Evolutionary conservation across 2,113 vertebrate species (phyloP).

Genomic region (Cynocephalus volans): DNA sequence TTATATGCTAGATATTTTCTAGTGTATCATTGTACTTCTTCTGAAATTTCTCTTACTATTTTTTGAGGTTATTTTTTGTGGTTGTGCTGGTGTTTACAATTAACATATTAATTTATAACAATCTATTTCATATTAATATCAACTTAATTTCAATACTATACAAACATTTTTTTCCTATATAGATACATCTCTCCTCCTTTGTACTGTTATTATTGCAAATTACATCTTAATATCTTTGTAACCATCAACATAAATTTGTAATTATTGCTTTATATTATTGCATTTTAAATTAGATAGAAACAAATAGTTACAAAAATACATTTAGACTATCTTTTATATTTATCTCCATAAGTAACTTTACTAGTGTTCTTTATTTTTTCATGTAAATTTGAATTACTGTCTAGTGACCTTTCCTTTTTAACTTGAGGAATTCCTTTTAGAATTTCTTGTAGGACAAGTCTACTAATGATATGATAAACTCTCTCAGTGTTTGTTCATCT

Average conservation of each 20-base stretch:
- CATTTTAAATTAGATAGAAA: not conserved
- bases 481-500: not conserved
- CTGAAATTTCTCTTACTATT: not conserved
- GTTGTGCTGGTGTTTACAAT: not conserved
- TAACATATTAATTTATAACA: not conserved
- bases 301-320: not conserved
- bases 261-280: not conserved
- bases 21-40: not conserved
- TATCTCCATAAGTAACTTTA: not conserved
- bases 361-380: not conserved
- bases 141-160: not conserved
- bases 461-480: not conserved
- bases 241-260: not conserved
- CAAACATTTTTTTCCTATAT: not conserved
- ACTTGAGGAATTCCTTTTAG: not conserved
- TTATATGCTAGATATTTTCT: not conserved
- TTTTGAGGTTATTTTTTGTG: not conserved
- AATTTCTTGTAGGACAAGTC: not conserved
- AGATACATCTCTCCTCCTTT: not conserved
- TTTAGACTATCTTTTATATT: not conserved
- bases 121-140: not conserved
- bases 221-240: not conserved
- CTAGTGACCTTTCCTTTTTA: not conserved
- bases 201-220: not conserved
- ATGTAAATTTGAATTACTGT: not conserved